Evolutionary conservation across 2,888 invertebrate species (phyloP).

Genomic region (Thymelicus acteon): DNA sequence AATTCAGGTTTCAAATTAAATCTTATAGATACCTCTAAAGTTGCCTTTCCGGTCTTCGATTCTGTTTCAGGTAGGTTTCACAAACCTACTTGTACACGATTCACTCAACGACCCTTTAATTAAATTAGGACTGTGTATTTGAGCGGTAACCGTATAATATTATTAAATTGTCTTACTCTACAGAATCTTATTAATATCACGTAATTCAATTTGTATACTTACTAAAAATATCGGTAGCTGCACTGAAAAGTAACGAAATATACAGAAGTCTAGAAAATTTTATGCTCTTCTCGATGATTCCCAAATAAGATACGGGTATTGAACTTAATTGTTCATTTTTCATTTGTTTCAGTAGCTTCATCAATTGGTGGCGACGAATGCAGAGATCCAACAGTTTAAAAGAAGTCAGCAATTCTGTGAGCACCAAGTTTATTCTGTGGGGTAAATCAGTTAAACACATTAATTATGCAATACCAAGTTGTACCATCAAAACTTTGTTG

Average conservation of each 20-base stretch:
- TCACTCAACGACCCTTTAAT: no score
- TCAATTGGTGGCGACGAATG: slow-evolving; percentile 50
- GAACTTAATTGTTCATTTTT: slow-evolving; percentile 51
- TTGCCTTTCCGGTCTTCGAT: no score
- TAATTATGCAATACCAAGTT: slow-evolving; percentile 31
- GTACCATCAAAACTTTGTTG: slow-evolving; percentile 24
- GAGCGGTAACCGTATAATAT: no score
- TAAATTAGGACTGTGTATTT: no score
- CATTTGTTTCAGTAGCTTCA: slow-evolving; percentile 51
- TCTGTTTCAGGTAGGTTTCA: no score
- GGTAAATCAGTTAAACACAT: slow-evolving; percentile 41
- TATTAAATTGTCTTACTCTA: no score
- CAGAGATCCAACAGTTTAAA: slow-evolving; percentile 56
- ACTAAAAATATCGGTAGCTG: slow-evolving; percentile 53
- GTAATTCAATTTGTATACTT: slow-evolving; percentile 33
- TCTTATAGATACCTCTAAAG: no score
- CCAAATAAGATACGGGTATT: slow-evolving; percentile 43
- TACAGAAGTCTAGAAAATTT: slow-evolving; percentile 50
- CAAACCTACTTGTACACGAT: no score
- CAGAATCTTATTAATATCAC: not conserved
- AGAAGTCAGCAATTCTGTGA: slow-evolving; percentile 57
- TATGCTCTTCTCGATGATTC: slow-evolving; percentile 51
- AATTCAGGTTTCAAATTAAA: no score
- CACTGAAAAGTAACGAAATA: slow-evolving; percentile 42
- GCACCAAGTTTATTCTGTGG: slow-evolving; percentile 57